A percentile compares a stretch with the other conserved stretches of the same genome.
These are phyloP conservation scores for Drosophila murphyi DNA, from an alignment of 1,140 invertebrate genomes.

Conservation along the genomic window DNA sequence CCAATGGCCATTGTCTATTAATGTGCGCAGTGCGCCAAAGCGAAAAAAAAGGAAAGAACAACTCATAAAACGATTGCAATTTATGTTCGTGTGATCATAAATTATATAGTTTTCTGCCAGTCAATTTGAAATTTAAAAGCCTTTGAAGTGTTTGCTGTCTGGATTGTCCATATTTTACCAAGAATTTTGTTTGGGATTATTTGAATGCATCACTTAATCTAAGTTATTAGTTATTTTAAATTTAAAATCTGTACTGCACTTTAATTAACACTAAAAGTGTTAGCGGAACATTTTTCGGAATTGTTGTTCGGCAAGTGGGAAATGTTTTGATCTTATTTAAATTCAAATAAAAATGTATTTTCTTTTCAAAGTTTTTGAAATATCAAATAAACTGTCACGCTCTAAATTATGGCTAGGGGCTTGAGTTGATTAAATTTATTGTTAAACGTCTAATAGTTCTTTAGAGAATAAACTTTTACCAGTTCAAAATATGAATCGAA, in stretches of 20 bases:
- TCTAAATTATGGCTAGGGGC: conserved; percentile 12
- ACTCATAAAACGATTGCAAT: conserved; percentile 22
- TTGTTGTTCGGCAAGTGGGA: neutral
- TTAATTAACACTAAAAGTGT: too few relatives aligned
- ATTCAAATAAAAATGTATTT: neutral
- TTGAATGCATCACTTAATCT: neutral
- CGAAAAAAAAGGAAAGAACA: neutral
- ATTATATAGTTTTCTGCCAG: conserved; percentile 13
- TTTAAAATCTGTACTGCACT: too few relatives aligned
- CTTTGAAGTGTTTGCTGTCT: neutral
- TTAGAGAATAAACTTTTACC: neutral
- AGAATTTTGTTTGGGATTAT: neutral
- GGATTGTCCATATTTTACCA: too few relatives aligned
- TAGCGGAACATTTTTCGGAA: neutral
- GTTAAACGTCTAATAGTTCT: conserved; percentile 1
- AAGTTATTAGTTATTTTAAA: too few relatives aligned
- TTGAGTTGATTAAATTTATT: conserved; percentile 14
- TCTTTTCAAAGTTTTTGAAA: neutral
- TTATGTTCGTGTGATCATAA: conserved; percentile 25
- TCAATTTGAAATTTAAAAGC: neutral
- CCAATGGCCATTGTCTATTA: conserved; percentile 39
- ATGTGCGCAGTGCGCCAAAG: conserved; percentile 21
- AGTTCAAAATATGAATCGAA: neutral
- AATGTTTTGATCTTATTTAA: too few relatives aligned
- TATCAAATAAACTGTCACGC: conserved; percentile 2